Evolutionary conservation across 2,888 invertebrate species (phyloP).

Genomic region (Eilema caniola): DNA sequence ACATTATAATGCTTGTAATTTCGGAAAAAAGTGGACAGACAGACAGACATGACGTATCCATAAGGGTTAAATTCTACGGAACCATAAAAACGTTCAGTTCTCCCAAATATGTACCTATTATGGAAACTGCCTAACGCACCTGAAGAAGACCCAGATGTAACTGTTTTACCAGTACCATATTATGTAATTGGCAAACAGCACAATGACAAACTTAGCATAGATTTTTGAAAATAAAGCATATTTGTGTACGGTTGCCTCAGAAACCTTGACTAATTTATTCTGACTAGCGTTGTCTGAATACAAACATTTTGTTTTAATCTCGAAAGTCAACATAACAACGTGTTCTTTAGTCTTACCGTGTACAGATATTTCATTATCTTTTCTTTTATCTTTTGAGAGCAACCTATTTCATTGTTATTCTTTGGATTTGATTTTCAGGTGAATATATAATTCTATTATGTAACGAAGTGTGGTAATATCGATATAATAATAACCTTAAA

Average conservation of each 20-base stretch:
- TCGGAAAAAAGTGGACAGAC: no score
- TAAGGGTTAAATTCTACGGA: no score
- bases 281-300: slow-evolving; percentile 32
- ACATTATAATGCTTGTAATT: no score
- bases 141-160: no score
- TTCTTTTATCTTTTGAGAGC: slow-evolving; percentile 27
- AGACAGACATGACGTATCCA: no score
- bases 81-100: no score
- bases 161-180: slow-evolving; percentile 12
- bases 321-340: slow-evolving; percentile 29
- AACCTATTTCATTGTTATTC: slow-evolving; percentile 17
- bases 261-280: slow-evolving; percentile 42
- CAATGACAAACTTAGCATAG: slow-evolving; percentile 39
- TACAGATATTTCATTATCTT: slow-evolving; percentile 27
- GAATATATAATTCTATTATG: background rate
- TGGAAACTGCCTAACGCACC: no score
- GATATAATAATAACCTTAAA: background rate
- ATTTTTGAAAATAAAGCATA: slow-evolving; percentile 41
- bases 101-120: no score
- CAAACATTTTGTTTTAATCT: slow-evolving; percentile 31
- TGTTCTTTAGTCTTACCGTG: slow-evolving; percentile 16
- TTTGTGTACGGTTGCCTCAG: slow-evolving; percentile 35
- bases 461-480: background rate
- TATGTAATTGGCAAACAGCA: slow-evolving; percentile 30
- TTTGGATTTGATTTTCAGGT: slow-evolving; percentile 11